Percentiles rank a stretch among this genome's conserved stretches.
These are phyloP conservation scores for Kryphioiulus occultus DNA, from an alignment of 2,888 invertebrate genomes.

Conservation along the genomic window DNA sequence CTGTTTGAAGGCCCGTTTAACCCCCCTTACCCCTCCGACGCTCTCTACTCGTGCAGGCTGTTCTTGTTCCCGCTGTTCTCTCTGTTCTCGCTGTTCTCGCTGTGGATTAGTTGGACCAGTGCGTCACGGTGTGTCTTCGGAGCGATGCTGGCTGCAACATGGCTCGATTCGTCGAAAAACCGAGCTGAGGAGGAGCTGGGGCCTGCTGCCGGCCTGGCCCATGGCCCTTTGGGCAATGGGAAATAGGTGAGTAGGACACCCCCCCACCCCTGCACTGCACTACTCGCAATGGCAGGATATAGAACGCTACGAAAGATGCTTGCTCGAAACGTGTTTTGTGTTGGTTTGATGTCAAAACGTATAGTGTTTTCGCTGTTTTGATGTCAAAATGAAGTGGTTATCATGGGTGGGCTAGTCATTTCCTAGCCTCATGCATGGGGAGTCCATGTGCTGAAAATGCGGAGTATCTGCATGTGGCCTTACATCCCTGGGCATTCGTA, in stretches of 20 bases:
- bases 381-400: too few relatives aligned
- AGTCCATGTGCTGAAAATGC: neutral
- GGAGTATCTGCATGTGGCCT: neutral
- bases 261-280: neutral
- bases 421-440: neutral
- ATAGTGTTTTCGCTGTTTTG: too few relatives aligned
- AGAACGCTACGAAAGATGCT: neutral
- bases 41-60: neutral
- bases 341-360: too few relatives aligned
- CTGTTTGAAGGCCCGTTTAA: neutral
- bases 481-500: neutral
- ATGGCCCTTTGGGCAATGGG: constrained; percentile 46
- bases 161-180: constrained; percentile 2
- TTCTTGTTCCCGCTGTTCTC: neutral
- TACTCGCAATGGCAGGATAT: too few relatives aligned
- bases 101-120: neutral
- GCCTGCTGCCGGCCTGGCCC: neutral
- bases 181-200: neutral
- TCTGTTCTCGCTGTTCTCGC: neutral
- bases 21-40: neutral
- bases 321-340: too few relatives aligned
- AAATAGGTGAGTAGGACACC: constrained; percentile 45
- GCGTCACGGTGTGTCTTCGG: neutral
- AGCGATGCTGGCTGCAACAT: constrained; percentile 2
- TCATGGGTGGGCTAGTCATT: too few relatives aligned